phyloP scores from a whole-genome alignment of 2,888 invertebrate genomes.

The Plutella xylostella region DNA sequence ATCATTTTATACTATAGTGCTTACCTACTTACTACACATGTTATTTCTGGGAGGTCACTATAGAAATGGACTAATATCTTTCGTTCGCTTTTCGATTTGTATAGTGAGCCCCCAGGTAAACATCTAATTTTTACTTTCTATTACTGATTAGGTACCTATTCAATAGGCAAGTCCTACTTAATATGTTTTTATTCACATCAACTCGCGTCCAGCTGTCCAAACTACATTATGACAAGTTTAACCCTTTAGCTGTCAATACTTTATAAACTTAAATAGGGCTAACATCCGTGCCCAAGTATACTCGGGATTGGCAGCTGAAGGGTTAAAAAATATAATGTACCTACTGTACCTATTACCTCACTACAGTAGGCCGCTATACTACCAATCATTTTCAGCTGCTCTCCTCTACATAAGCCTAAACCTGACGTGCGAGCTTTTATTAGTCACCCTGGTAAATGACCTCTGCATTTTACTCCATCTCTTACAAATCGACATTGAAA shows the following conservation, averaged over 20 bases:
- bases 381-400: not conserved
- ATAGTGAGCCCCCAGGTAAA: no score
- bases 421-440: not conserved
- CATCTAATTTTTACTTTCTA: no score
- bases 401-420: not conserved
- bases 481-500: slow-evolving; percentile 20
- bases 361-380: not conserved
- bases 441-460: not conserved
- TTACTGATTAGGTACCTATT: not conserved
- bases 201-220: no score
- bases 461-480: slow-evolving; percentile 15
- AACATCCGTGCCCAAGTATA: not conserved
- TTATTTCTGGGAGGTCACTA: no score
- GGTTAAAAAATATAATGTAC: not conserved
- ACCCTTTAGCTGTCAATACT: not conserved
- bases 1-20: no score
- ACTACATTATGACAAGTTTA: not conserved
- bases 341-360: not conserved
- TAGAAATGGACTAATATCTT: no score
- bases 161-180: not conserved
- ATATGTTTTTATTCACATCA: not conserved
- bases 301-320: not conserved
- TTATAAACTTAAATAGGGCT: not conserved
- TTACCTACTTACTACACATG: no score
- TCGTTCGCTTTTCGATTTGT: no score